Evolutionary conservation across 2,113 vertebrate species (phyloP).

Genomic region (Ctenomys sociabilis): DNA sequence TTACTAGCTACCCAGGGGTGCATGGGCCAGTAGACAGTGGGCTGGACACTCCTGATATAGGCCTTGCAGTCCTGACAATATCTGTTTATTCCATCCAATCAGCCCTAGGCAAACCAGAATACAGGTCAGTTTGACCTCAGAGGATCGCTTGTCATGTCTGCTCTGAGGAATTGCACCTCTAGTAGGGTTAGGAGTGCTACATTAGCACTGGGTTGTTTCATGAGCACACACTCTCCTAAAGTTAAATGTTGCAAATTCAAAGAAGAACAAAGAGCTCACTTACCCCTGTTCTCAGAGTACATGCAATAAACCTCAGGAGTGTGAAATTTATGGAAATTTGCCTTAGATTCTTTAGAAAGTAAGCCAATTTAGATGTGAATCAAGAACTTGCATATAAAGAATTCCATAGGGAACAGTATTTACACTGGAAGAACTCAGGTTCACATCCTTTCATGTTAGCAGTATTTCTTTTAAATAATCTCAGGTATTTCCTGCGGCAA

Average conservation of each 20-base stretch:
- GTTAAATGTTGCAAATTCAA: neutral
- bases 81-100: neutral
- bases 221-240: neutral
- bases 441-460: neutral
- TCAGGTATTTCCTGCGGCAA: neutral
- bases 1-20: neutral
- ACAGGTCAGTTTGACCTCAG: neutral
- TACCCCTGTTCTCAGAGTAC: neutral
- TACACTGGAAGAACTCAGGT: neutral
- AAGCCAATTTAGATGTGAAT: neutral
- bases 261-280: neutral
- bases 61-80: neutral
- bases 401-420: neutral
- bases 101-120: neutral
- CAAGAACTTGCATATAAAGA: neutral
- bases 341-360: slow-evolving; percentile 3
- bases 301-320: neutral
- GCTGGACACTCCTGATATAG: neutral
- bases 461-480: slow-evolving; percentile 23
- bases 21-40: neutral
- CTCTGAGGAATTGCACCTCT: neutral
- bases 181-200: neutral
- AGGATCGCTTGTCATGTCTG: neutral
- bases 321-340: neutral
- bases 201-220: neutral